Base-by-base conservation (phyloP, 2,888 invertebrate genomes). In the Nudaria mundana region DNA sequence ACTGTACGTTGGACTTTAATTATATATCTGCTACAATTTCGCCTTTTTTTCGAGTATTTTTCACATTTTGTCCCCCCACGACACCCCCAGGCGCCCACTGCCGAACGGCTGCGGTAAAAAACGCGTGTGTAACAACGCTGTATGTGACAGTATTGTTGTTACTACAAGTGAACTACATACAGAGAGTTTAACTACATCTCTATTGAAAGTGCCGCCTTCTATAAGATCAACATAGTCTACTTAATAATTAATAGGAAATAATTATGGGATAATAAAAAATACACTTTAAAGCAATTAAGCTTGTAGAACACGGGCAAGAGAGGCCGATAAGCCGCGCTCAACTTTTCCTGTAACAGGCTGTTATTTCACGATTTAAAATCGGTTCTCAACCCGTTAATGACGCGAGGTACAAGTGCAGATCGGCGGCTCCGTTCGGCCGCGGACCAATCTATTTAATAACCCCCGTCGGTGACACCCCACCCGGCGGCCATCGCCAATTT, bases 401-500 rank as follows among this genome's bases (percentile, higher is more conserved):
- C 84, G 87, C 87, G 85, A 85, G 71, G 85, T 83, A 88, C 86
- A 87, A 87, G 87, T 87, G 86, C 85, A 86, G 86, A 86, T 87
- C 87, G 87, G 79, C 83, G 83, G 82, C 86, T 83, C 83, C 84
- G 85, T 87, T 86, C 86, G 89, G 86, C 86, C 88, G 87, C 89
- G 89, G 89, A 87, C 89, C 89, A 89, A 89, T 89, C 89, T 89
- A 89, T 89, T 89, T 89, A 89, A 89, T 87, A 88, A 87, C 87
- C 87, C 87, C 87, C 86, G 80, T 75, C 82, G 81, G 87, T 87
- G 87, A 86, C 87, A 87, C 88, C 87, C 88, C 86, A 71, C 81
- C 85, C 83, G 85, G 81, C 87, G 89, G 86, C 83, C 85, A 85
- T 88, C 85, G 87, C 88, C 85, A 83, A 86, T 84, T 87, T 84